These are phyloP conservation scores for Tauraco hartlaubi DNA, from an alignment of 2,797 vertebrate genomes.

Conservation along the genomic window DNA sequence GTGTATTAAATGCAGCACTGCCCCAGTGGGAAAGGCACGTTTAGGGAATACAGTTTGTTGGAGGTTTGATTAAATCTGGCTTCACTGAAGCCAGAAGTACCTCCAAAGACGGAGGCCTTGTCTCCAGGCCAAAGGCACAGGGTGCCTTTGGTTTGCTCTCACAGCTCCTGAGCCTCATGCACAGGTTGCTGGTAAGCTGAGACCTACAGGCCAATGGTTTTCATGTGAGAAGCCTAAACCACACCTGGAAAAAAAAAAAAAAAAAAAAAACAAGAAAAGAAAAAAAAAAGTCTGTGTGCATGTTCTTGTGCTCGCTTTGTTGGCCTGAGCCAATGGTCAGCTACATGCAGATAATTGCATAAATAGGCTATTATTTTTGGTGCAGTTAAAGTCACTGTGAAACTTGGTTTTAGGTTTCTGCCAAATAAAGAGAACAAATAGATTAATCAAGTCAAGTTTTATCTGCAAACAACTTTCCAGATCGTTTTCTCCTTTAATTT, in stretches of 20 bases:
- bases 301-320: neutral
- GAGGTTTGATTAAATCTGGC: neutral
- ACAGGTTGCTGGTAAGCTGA: neutral
- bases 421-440: conserved; percentile 44
- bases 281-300: accelerated
- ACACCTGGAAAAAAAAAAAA: neutral
- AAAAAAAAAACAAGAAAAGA: too few species aligned
- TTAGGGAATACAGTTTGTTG: neutral
- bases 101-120: neutral
- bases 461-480: conserved; percentile 54
- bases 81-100: neutral
- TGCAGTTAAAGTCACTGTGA: conserved; percentile 30
- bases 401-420: conserved; percentile 29
- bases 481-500: conserved; percentile 55
- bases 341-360: conserved; percentile 27
- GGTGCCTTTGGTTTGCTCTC: neutral
- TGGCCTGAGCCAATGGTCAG: neutral
- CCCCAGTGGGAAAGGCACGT: neutral
- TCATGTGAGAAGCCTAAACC: neutral
- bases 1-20: neutral
- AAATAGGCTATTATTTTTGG: conserved; percentile 35
- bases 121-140: neutral
- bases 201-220: neutral
- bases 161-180: neutral
- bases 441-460: conserved; percentile 40